Evolutionary conservation across 2,888 invertebrate genomes (phyloP).

Genomic region (Odontocerum albicorne): DNA sequence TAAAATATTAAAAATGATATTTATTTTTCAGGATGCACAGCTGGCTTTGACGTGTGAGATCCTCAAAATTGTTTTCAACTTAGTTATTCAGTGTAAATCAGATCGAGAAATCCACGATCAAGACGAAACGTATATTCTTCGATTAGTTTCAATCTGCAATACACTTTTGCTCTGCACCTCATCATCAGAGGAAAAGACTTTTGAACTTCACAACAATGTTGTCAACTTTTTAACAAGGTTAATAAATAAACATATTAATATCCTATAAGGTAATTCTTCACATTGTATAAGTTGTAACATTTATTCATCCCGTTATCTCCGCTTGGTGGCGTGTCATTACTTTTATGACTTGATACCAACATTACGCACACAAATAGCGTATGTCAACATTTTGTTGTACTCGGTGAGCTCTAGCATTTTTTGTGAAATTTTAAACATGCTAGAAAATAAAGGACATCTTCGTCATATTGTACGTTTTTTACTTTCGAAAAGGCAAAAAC

Average conservation of each 20-base stretch:
- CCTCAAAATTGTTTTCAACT: constrained; percentile 77
- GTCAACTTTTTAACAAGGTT: constrained; percentile 79
- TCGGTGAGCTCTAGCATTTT: no score
- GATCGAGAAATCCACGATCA: constrained; percentile 55
- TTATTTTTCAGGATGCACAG: constrained; percentile 58
- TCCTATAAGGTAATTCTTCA: no score
- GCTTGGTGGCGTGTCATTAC: no score
- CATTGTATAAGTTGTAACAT: no score
- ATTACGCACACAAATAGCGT: no score
- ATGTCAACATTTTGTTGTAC: no score
- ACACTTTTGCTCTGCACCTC: constrained; percentile 66
- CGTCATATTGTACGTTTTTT: no score
- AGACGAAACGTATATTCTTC: constrained; percentile 71
- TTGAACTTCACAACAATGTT: constrained; percentile 75
- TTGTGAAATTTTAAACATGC: no score
- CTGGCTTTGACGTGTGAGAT: constrained; percentile 71
- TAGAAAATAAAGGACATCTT: no score
- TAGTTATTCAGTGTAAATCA: constrained; percentile 60
- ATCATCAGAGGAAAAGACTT: constrained; percentile 59
- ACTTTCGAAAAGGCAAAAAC: no score
- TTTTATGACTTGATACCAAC: no score
- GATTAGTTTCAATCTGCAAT: constrained; percentile 71
- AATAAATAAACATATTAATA: constrained; percentile 13
- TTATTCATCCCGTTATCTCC: no score
- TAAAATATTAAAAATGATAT: background rate